Conservation (phyloP, 2,113 vertebrate species). For the Sarotherodon lohbergeri region DNA sequence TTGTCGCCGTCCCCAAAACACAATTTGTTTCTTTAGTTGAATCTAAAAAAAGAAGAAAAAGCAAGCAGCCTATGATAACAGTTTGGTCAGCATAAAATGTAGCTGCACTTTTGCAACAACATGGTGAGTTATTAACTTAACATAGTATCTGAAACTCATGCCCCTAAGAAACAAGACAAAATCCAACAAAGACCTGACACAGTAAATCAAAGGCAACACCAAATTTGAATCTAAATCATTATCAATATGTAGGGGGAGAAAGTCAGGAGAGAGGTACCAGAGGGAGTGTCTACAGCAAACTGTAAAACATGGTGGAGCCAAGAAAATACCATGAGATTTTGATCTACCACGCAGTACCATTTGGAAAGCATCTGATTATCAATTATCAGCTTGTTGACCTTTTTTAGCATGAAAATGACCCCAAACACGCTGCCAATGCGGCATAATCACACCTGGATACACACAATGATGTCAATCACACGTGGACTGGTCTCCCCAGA, state of each 20-base stretch:
- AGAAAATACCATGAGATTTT: neutral
- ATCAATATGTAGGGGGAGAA: neutral
- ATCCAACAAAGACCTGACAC: neutral
- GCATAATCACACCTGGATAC: neutral
- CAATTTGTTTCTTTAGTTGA: neutral
- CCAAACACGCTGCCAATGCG: neutral
- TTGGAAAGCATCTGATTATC: neutral
- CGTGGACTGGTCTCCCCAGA: neutral
- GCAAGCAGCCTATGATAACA: too few species aligned
- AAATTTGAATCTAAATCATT: neutral
- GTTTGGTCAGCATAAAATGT: neutral
- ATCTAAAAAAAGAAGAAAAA: rapidly evolving
- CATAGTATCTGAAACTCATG: neutral
- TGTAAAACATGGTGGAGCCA: neutral
- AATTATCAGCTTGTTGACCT: neutral
- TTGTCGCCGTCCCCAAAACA: neutral
- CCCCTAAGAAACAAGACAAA: neutral
- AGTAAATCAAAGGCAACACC: neutral
- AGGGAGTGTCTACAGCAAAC: neutral
- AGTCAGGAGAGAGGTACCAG: neutral
- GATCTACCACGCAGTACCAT: neutral
- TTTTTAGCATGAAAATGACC: neutral
- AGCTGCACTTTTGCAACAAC: neutral
- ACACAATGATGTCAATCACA: neutral
- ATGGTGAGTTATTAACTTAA: neutral